A percentile compares a stretch with the other conserved stretches of the same genome.
These are phyloP conservation scores for Corydoras maculifer DNA, from an alignment of 2,113 vertebrate genomes.

Conservation along the genomic window DNA sequence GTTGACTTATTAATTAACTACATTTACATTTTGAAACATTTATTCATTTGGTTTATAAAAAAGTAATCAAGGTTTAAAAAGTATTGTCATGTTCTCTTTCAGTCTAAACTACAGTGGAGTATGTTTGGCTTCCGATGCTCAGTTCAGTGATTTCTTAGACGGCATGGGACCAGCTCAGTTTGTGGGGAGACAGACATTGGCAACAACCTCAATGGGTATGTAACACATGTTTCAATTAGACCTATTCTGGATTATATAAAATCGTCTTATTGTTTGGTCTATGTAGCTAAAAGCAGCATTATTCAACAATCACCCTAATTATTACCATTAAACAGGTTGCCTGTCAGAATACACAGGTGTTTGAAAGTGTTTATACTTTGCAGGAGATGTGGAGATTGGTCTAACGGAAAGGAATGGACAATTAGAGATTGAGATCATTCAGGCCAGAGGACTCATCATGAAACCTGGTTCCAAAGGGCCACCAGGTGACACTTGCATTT, in stretches of 20 bases:
- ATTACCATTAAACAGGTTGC: neutral
- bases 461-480: conserved; percentile 92
- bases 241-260: too few relatives aligned
- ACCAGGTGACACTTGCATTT: conserved; percentile 71
- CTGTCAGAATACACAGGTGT: neutral
- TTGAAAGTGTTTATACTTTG: conserved; percentile 11
- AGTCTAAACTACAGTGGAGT: conserved; percentile 96
- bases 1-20: too few relatives aligned
- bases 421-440: conserved; percentile 95
- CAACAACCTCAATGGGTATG: conserved; percentile 97
- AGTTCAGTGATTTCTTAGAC: conserved; percentile 94
- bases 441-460: conserved; percentile 89
- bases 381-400: conserved; percentile 94
- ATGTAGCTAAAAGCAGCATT: too few relatives aligned
- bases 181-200: conserved; percentile 92
- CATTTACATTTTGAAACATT: too few relatives aligned
- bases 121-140: conserved; percentile 88
- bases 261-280: too few relatives aligned
- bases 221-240: neutral
- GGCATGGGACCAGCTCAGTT: conserved; percentile 98
- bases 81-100: conserved; percentile 29
- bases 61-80: neutral
- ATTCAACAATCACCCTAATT: too few relatives aligned
- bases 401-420: conserved; percentile 89
- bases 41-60: neutral